phyloP scores from a whole-genome alignment of 2,113 vertebrate genomes.

The Microtus pennsylvanicus region DNA sequence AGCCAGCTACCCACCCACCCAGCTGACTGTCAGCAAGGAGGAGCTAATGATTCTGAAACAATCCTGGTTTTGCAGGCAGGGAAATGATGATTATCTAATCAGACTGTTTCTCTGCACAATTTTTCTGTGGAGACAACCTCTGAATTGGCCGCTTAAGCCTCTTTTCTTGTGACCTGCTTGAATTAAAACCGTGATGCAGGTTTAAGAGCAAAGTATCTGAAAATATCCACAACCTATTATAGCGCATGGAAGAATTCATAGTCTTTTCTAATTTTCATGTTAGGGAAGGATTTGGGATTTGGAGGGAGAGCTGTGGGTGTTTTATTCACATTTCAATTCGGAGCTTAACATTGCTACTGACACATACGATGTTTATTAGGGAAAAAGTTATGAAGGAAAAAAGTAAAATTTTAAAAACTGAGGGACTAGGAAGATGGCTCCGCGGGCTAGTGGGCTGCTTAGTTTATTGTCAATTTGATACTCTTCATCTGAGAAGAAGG shows the following conservation, averaged over 20 bases:
- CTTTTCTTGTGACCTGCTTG: constrained; percentile 42
- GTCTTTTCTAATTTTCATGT: constrained; percentile 40
- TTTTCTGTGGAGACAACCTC: constrained; percentile 37
- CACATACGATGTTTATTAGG: not conserved
- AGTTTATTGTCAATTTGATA: not conserved
- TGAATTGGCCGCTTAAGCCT: constrained; percentile 15
- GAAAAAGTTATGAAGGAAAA: constrained; percentile 18
- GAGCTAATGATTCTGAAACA: constrained; percentile 72
- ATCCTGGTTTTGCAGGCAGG: constrained; percentile 42
- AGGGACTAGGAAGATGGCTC: not conserved
- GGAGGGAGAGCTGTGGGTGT: not conserved
- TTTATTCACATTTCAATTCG: constrained; percentile 33
- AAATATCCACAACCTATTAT: not conserved
- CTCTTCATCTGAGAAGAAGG: not conserved
- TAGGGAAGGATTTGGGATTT: not conserved
- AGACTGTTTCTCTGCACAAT: constrained; percentile 35
- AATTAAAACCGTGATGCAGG: constrained; percentile 36
- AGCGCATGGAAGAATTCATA: not conserved
- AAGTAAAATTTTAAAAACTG: not conserved
- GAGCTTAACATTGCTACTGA: not conserved
- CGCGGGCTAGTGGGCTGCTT: not conserved
- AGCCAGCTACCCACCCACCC: constrained; percentile 79
- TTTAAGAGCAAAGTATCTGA: constrained; percentile 47
- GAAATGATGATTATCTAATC: constrained; percentile 65
- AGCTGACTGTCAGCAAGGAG: constrained; percentile 69